Conservation (phyloP, 2,888 invertebrate genomes). For the Cerceris rybyensis region DNA sequence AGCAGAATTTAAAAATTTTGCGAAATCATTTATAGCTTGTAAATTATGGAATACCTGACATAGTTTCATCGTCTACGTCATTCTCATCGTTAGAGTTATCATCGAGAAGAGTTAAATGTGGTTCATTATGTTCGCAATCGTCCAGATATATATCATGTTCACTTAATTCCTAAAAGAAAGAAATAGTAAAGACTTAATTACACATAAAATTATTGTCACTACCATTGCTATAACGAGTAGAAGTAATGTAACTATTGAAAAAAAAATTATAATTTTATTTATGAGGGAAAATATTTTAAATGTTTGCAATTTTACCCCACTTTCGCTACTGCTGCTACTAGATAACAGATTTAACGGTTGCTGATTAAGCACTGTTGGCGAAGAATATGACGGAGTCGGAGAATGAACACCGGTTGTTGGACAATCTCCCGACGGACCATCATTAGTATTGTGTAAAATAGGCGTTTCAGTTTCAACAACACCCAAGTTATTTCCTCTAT, state of each 20-base stretch:
- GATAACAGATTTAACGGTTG: constrained; percentile 66
- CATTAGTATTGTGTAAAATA: constrained; percentile 53
- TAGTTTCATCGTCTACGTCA: constrained; percentile 93
- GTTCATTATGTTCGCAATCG: constrained; percentile 83
- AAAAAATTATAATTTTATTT: constrained; percentile 7
- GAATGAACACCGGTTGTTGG: constrained; percentile 57
- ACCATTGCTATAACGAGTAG: too few relatives aligned
- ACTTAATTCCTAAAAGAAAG: constrained; percentile 83
- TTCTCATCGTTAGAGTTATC: constrained; percentile 91
- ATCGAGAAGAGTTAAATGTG: constrained; percentile 84
- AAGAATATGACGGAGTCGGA: constrained; percentile 69
- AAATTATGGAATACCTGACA: constrained; percentile 85
- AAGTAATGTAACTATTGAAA: too few relatives aligned
- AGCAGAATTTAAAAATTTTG: too few relatives aligned
- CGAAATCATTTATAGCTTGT: too few relatives aligned
- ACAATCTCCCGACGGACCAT: constrained; percentile 66
- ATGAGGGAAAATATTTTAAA: neutral
- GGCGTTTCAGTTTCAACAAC: constrained; percentile 47
- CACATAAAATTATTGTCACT: too few relatives aligned
- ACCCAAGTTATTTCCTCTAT: constrained; percentile 44
- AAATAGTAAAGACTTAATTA: neutral
- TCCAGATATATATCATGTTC: constrained; percentile 87
- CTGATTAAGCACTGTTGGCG: constrained; percentile 76
- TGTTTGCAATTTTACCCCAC: constrained; percentile 72
- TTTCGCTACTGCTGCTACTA: constrained; percentile 81